These are phyloP conservation scores for Pristionchus fissidentatus DNA, from an alignment of 2,888 invertebrate genomes.

Conservation along the genomic window DNA sequence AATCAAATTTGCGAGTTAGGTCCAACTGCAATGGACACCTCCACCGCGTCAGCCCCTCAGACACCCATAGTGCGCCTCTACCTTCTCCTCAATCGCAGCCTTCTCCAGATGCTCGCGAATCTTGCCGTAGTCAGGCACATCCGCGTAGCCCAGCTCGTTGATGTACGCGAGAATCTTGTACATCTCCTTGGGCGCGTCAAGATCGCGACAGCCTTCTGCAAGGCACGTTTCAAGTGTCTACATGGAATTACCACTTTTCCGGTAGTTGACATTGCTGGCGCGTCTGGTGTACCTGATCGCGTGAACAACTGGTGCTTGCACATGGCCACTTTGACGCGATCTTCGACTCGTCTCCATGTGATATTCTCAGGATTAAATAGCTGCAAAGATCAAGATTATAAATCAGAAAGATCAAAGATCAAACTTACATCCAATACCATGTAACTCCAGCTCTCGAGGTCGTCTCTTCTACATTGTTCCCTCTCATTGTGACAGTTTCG, in stretches of 20 bases:
- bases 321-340: background rate
- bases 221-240: background rate
- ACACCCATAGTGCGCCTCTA: background rate
- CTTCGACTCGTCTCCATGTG: constrained; percentile 10
- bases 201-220: background rate
- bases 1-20: constrained; percentile 9
- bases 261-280: too few species aligned
- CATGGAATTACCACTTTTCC: background rate
- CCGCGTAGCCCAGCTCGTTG: background rate
- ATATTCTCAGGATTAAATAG: constrained; percentile 25
- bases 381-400: constrained; percentile 31
- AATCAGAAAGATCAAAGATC: background rate
- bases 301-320: constrained; percentile 30
- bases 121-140: background rate
- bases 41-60: background rate
- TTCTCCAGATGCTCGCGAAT: background rate
- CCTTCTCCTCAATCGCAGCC: constrained; percentile 12
- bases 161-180: constrained; percentile 23
- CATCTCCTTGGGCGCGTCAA: constrained; percentile 21
- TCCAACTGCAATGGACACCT: background rate
- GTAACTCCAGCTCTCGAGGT: constrained; percentile 32
- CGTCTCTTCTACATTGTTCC: constrained; percentile 42
- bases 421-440: constrained; percentile 4
- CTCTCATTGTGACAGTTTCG: constrained; percentile 30
- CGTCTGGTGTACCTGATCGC: constrained; percentile 4